Evolutionary conservation across 2,797 vertebrate species (phyloP).

Genomic region (Dromococcyx pavoninus): DNA sequence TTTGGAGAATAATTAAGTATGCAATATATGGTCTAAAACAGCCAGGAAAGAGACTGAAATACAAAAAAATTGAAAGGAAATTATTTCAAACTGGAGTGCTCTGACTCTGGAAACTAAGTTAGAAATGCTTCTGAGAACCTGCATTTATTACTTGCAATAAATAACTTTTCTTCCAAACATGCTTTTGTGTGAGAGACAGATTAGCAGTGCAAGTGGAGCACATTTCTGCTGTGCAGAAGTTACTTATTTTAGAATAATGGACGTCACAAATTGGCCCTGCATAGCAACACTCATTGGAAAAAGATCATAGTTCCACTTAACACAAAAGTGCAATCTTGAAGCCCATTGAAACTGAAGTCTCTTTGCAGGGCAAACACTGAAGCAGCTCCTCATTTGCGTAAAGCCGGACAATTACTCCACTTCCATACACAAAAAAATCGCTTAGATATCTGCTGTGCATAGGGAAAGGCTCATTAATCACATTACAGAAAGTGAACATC

Average conservation of each 20-base stretch:
- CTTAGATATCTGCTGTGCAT: constrained; percentile 40
- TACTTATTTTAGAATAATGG: constrained; percentile 70
- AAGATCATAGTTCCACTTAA: constrained; percentile 65
- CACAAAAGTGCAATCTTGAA: constrained; percentile 67
- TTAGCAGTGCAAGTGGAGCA: constrained; percentile 67
- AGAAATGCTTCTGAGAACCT: constrained; percentile 68
- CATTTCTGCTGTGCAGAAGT: constrained; percentile 67
- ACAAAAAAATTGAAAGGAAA: constrained; percentile 54
- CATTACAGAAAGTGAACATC: constrained; percentile 48
- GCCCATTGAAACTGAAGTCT: constrained; percentile 66
- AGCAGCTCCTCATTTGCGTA: constrained; percentile 58
- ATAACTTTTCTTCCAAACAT: constrained; percentile 60
- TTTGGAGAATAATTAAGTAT: constrained; percentile 20
- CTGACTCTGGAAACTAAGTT: constrained; percentile 54
- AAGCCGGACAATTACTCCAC: constrained; percentile 52
- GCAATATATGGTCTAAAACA: constrained; percentile 34
- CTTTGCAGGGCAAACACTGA: constrained; percentile 61
- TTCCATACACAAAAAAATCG: constrained; percentile 44
- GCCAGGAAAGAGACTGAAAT: constrained; percentile 41
- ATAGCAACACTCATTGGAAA: constrained; percentile 68
- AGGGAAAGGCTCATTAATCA: constrained; percentile 62
- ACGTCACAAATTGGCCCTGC: constrained; percentile 63
- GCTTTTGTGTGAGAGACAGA: constrained; percentile 62
- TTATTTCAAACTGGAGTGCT: constrained; percentile 55
- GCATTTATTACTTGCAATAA: constrained; percentile 67